Base-by-base conservation (phyloP, 1,140 invertebrate species). In the Psilanteris sp. region DNA sequence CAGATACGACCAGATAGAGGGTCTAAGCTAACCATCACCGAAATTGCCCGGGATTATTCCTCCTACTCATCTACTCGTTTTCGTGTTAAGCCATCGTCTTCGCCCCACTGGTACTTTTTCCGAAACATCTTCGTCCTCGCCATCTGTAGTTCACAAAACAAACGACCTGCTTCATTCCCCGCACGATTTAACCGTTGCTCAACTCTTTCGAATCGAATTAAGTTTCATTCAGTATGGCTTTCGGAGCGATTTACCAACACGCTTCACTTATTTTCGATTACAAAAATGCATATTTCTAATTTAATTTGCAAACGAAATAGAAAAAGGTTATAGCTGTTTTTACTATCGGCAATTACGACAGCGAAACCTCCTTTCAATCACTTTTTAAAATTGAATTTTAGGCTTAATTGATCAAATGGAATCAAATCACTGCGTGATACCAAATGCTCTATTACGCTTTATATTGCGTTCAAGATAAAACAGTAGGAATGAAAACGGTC, bases 1-100 rank as follows among this genome's bases (percentile, higher is more conserved):
- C 57, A 77, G 73, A 83, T 78, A 70, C 52, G 43, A 32, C 59
- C 46, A 54, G 73, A 85, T 84, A 83, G 83, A 84, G 78, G 81
- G 74, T 85, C 81, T 84, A 83, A 86, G 83, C 78, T 67, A 82
- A 81, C 83, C 83, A 87, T 87, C 85, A 85, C 84, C 79, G 80
- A 83, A 87, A 87, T 87, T 85, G 82, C 82, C 79, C 77, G 79
- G 83, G 80, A 81, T 85, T 84, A 86, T 82, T 81, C 67, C 71
- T 48, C 54, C 50, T 44, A 62, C 66, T 73, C 67, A 70, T 66
- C 39, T 54, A 44, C 62, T 73, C 59, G 54, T 59, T 78, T 74
- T 67, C 70, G 66, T 71, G 77, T 79, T 80, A 59, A 78, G 44
- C 67, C 64, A 27, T 39, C 29, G 20, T 57, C 62, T 36, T 64